These are phyloP conservation scores for Sebastes minor DNA, from an alignment of 2,797 vertebrate species.

Conservation along the genomic window DNA sequence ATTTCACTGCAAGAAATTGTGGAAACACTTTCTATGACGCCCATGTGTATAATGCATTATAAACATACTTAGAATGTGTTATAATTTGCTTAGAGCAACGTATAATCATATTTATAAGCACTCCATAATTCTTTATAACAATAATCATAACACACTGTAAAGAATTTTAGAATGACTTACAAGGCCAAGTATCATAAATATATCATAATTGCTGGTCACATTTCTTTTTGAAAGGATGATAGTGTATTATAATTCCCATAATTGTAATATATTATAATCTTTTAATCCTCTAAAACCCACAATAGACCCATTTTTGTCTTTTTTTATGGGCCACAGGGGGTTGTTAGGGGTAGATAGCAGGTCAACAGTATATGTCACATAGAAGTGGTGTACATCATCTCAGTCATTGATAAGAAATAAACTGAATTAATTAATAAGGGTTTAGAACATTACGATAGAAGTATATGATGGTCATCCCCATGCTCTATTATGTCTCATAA, in stretches of 20 bases:
- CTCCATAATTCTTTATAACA: background rate
- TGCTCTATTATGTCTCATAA: no score
- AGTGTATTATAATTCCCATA: background rate
- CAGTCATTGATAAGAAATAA: no score
- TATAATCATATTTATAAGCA: background rate
- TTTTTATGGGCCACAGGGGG: no score
- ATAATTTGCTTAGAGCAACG: background rate
- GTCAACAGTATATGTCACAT: no score
- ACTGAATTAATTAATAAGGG: no score
- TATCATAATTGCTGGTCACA: background rate
- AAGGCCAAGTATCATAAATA: background rate
- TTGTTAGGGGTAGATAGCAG: no score
- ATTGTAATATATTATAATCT: background rate
- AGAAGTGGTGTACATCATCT: no score
- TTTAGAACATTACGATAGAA: no score
- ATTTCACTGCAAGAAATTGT: conserved; percentile 11
- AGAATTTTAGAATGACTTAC: background rate
- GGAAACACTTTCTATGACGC: background rate
- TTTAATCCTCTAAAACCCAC: background rate
- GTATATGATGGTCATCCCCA: no score
- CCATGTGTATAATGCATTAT: background rate
- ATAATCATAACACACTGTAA: background rate
- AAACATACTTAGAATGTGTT: background rate
- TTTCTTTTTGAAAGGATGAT: background rate
- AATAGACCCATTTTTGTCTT: no score